Evolutionary conservation across 2,888 invertebrate species (phyloP).

Genomic region (Pandemis heparana): DNA sequence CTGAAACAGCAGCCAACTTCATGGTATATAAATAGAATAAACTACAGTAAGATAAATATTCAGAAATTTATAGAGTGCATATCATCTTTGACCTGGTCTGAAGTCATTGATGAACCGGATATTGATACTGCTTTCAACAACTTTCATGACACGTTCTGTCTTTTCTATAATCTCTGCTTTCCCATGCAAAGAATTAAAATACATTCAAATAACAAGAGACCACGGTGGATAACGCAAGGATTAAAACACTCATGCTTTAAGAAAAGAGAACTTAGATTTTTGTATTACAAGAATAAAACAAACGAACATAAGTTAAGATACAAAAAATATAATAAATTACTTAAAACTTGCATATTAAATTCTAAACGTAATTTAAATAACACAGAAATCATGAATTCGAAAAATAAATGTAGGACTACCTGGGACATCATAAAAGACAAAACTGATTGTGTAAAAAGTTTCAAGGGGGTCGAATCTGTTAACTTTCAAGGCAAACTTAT

Average conservation of each 20-base stretch:
- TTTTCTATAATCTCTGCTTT: conserved; percentile 13
- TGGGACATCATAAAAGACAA: conserved; percentile 11
- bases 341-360: background rate
- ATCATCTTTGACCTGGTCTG: background rate
- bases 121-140: background rate
- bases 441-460: background rate
- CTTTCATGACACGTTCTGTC: conserved; percentile 10
- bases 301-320: background rate
- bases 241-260: background rate
- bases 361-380: background rate
- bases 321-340: background rate
- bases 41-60: background rate
- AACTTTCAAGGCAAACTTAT: conserved; percentile 5
- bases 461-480: background rate
- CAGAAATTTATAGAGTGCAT: background rate
- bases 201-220: background rate
- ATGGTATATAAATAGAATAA: background rate
- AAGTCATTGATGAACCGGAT: background rate
- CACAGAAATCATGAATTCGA: background rate
- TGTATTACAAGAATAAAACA: conserved; percentile 1
- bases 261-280: conserved; percentile 3
- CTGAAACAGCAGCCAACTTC: background rate
- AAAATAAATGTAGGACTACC: background rate
- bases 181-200: background rate
- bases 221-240: background rate